These are phyloP conservation scores for Colistium nudipinnis DNA, from an alignment of 2,113 vertebrate species.

Conservation along the genomic window DNA sequence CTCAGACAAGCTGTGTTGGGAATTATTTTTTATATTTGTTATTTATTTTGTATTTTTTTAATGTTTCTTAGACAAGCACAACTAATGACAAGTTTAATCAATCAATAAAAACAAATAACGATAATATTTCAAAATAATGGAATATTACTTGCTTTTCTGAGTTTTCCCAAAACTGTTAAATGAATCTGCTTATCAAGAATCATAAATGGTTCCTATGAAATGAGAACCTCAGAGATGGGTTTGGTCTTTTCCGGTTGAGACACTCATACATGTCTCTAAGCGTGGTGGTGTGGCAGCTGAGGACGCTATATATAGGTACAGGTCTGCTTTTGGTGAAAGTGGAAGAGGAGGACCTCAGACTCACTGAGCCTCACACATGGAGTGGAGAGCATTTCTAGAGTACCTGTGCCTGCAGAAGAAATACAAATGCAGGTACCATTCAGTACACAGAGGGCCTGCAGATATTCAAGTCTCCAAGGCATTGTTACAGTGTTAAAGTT, in stretches of 20 bases:
- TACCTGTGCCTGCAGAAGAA: neutral
- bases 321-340: slow-evolving; percentile 67
- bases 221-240: neutral
- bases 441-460: neutral
- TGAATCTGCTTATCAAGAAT: neutral
- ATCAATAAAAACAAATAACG: no score
- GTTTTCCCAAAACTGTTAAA: no score
- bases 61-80: no score
- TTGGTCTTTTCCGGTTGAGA: slow-evolving; percentile 19
- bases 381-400: neutral
- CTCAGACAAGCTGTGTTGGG: no score
- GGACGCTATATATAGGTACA: slow-evolving; percentile 64
- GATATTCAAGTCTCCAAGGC: neutral
- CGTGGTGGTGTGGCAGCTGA: slow-evolving; percentile 67
- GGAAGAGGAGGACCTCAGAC: slow-evolving; percentile 39
- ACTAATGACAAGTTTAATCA: no score
- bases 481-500: neutral
- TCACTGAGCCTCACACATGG: neutral
- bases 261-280: slow-evolving; percentile 5
- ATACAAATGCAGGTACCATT: no score
- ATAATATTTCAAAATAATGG: no score
- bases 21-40: no score
- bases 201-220: neutral
- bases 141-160: no score
- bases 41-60: no score